Conservation (phyloP, 2,888 invertebrate species). For the Eretmocerus hayati region DNA sequence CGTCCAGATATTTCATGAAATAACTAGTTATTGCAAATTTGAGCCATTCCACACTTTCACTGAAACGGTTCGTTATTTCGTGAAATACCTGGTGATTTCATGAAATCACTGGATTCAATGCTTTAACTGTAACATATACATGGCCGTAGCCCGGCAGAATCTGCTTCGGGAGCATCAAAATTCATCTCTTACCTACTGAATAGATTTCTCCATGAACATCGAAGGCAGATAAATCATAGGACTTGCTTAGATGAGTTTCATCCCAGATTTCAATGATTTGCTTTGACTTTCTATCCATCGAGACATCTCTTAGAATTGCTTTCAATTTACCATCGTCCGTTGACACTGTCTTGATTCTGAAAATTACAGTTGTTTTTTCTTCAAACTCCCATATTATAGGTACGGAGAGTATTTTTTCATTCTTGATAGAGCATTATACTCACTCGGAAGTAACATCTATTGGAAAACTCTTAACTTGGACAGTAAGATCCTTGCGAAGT, state of each 20-base stretch:
- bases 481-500: slow-evolving; percentile 48
- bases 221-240: slow-evolving; percentile 61
- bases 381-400: too few relatives aligned
- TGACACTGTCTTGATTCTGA: slow-evolving; percentile 51
- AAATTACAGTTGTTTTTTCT: too few relatives aligned
- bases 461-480: slow-evolving; percentile 51
- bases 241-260: slow-evolving; percentile 51
- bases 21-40: too few relatives aligned
- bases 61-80: too few relatives aligned
- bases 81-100: too few relatives aligned
- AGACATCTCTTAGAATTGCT: slow-evolving; percentile 58
- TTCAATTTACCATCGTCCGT: slow-evolving; percentile 56
- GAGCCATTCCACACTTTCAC: too few relatives aligned
- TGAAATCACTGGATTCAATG: background rate
- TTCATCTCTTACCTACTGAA: slow-evolving; percentile 47
- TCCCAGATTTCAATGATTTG: slow-evolving; percentile 74
- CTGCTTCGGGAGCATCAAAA: too few relatives aligned
- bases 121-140: background rate
- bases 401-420: too few relatives aligned
- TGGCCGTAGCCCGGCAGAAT: too few relatives aligned
- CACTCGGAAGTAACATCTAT: slow-evolving; percentile 60
- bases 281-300: slow-evolving; percentile 53
- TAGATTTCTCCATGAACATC: slow-evolving; percentile 79
- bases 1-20: too few relatives aligned
- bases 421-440: too few relatives aligned